Evolutionary conservation across 1,140 invertebrate genomes (phyloP).

Genomic region (Caenorhabditis tropicalis): DNA sequence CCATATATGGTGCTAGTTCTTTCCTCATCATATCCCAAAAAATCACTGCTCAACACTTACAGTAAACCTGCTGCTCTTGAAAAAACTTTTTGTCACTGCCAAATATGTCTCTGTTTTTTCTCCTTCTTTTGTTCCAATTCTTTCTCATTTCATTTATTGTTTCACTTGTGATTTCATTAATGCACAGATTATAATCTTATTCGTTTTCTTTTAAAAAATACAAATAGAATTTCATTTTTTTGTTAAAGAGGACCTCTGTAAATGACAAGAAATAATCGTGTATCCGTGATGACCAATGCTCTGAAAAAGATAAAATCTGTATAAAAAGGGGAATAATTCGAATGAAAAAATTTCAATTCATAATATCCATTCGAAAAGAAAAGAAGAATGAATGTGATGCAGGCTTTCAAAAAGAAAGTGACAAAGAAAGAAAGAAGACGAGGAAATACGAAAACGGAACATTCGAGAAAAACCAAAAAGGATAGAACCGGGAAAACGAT

Average conservation of each 20-base stretch:
- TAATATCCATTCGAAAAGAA: no score
- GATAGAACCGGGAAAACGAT: not conserved
- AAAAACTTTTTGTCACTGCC: constrained; percentile 16
- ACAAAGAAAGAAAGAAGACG: not conserved
- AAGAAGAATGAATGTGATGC: no score
- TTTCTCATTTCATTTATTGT: not conserved
- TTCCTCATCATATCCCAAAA: not conserved
- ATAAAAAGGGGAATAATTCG: no score
- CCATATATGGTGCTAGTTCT: constrained; percentile 30
- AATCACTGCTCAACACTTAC: constrained; percentile 35
- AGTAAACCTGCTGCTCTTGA: not conserved
- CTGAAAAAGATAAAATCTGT: no score
- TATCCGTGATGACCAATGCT: no score
- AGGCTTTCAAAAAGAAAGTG: constrained; percentile 7
- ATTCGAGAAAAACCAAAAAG: not conserved
- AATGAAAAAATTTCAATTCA: no score
- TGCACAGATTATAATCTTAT: not conserved
- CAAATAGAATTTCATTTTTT: no score
- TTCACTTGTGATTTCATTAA: constrained; percentile 12
- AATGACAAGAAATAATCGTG: no score
- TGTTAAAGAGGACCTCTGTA: no score
- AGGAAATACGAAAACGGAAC: not conserved
- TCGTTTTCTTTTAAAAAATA: no score
- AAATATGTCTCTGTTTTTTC: not conserved
- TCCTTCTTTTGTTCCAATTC: not conserved